phyloP scores from a whole-genome alignment of 1,140 invertebrate genomes.

The Atopsyche davidsoni region DNA sequence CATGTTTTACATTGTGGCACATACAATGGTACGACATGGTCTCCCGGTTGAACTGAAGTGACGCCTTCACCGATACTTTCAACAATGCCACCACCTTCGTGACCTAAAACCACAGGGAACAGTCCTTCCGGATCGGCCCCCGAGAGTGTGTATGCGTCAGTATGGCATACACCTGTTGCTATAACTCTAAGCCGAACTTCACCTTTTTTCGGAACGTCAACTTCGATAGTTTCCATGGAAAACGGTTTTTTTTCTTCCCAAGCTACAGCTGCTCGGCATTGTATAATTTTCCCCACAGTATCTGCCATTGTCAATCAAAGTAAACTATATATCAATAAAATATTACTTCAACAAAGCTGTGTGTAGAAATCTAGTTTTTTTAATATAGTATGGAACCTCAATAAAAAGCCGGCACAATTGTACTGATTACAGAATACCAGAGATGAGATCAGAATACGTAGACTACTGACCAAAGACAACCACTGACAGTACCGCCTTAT shows the following conservation, averaged over 20 bases:
- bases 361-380: too few species aligned
- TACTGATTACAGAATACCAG: too few species aligned
- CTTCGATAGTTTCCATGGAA: conserved; percentile 84
- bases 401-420: too few species aligned
- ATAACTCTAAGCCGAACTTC: conserved; percentile 79
- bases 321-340: too few species aligned
- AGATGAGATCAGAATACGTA: too few species aligned
- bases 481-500: too few species aligned
- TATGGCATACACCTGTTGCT: conserved; percentile 93
- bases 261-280: conserved; percentile 86
- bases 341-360: too few species aligned
- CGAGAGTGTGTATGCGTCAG: conserved; percentile 89
- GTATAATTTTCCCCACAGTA: conserved; percentile 50
- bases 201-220: conserved; percentile 86
- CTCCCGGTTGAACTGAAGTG: conserved; percentile 78
- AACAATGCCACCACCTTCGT: conserved; percentile 93
- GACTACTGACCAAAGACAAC: too few species aligned
- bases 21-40: conserved; percentile 95
- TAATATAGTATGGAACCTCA: too few species aligned
- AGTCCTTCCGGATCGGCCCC: conserved; percentile 91
- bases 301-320: too few species aligned
- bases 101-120: conserved; percentile 90
- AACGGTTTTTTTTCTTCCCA: conserved; percentile 86
- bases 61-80: conserved; percentile 95
- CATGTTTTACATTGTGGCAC: conserved; percentile 95